Base-by-base conservation (phyloP, 2,888 invertebrate species). In the Pristionchus entomophagus region DNA sequence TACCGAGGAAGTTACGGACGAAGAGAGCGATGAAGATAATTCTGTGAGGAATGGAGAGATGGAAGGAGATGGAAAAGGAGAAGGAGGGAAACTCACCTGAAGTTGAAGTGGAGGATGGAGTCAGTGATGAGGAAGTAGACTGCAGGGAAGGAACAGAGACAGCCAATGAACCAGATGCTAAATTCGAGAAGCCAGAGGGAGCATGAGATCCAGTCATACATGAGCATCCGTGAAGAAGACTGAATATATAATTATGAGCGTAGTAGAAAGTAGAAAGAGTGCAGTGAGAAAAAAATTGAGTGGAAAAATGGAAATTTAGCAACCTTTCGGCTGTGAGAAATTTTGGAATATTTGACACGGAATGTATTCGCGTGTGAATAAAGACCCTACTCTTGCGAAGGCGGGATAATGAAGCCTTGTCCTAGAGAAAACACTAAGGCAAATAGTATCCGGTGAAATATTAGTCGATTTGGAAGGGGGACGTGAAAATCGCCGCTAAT, bases 171-270 rank as follows among this genome's bases (percentile, higher is more conserved):
- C 49, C 26, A 32, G 12, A 80, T 22, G 12, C 12, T 6, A 29
- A 82, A 29, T 41, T 82, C 82, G n/a, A 82, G 22, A 10, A 82
- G 17, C 56, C 53, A 82, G 29, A 82, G 41, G 14, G 26, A 6
- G 59, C 56, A 56, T 0, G 82, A 82, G n/a, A 82, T 82, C 82
- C 82, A 82, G 59, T 82, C 82, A 29, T 81, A 81, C 53, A 81
- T 53, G 45, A 81, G 80, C 49, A 77, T 49, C n/a, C 32, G 45
- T 45, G 45, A 14, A 45, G n/a, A 45, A 14, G 45, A 45, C 8
- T 14, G 32, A 14, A 10, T 32, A 65, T 32, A 65, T 59, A 35
- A 65, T 5, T 19, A 56, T 29, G 65, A 65, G 35, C 19, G 35
- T 4, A 22, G 22, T 32, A 19, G 19, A 5, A n/a, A n/a, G 10